A percentile compares a stretch with the other conserved stretches of the same genome.
Evolutionary conservation across 2,113 vertebrate species (phyloP).

Genomic region (Opisthocomus hoazin): DNA sequence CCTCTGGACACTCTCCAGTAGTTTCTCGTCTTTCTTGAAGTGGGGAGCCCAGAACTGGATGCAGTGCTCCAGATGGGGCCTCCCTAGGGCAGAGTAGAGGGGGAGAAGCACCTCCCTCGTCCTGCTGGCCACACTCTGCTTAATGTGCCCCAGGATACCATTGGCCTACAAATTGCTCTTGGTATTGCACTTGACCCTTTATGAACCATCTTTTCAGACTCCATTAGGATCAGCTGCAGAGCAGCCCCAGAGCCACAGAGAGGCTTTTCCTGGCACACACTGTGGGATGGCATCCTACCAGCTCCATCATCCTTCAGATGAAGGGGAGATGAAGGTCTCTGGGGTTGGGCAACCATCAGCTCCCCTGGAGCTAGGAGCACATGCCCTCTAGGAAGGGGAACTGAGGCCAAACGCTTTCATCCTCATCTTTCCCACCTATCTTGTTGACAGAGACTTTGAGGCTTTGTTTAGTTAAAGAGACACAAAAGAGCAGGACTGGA

Average conservation of each 20-base stretch:
- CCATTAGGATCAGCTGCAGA: not conserved
- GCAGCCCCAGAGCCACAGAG: not conserved
- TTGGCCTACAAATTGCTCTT: not conserved
- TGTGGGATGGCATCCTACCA: not conserved
- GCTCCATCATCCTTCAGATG: not conserved
- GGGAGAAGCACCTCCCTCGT: too few species aligned
- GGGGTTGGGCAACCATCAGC: not conserved
- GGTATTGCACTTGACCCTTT: not conserved
- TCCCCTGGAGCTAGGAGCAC: not conserved
- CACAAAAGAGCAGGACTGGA: not conserved
- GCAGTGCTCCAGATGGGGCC: too few species aligned
- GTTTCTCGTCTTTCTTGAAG: too few species aligned
- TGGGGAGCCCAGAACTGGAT: too few species aligned
- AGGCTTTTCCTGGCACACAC: not conserved
- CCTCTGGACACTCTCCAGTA: too few species aligned
- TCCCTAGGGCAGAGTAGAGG: too few species aligned
- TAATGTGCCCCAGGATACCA: too few species aligned
- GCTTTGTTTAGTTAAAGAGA: not conserved
- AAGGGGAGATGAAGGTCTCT: not conserved
- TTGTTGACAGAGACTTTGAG: not conserved
- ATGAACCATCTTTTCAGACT: not conserved
- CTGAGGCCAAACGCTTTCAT: rapidly evolving
- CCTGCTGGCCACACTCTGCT: too few species aligned
- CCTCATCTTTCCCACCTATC: not conserved
- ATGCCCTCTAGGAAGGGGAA: not conserved